Evolutionary conservation across 2,797 vertebrate species (phyloP), one percentile per base, ranked within the genome.

Genomic region (Australoheros facetus): DNA sequence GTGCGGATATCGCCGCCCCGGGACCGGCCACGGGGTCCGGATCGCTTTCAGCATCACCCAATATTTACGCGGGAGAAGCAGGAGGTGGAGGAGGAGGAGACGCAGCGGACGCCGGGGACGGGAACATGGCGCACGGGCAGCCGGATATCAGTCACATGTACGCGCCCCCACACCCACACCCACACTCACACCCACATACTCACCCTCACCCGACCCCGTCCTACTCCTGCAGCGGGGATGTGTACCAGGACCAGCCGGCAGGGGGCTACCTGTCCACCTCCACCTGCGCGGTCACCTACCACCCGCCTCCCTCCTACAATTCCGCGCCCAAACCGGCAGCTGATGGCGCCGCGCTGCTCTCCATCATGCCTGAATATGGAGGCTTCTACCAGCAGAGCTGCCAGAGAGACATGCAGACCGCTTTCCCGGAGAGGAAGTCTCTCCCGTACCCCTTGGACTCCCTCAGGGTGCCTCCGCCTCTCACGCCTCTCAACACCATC

Each of bases 401-500:
- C 88, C 97, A 97, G 91, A 91, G 97, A 54, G 97, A 98, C 16
- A 83, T 97, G 51, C 96, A 96, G 59, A 28, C 82, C 19, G 77
- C 85, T 2, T 92, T 96, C 75, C 95, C 96, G 39, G 97, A 98
- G 51, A 93, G 96, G 82, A 98, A 98, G 72, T 95, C 97, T 2
- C 96, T 98, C 62, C 91, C 96, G 32, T 98, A 97, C 87, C 94
- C 96, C 1, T 91, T 98, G 89, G 98, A 98, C 80, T 93, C 97
- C 2, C 93, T 97, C 55, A 78, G 97, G 64, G 95, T 96, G 42
- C 96, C 97, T 0, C 98, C 97, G 2, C 97, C 97, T 14, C 96
- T 99, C 86, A 98, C 98, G 3, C 98, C 98, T 0, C 96, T 99
- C 39, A 98, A 97, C 93, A 98, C 97, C 84, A 98, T 98, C 88